phyloP scores from a whole-genome alignment of 2,113 vertebrate genomes.

The Aplodontia rufa region DNA sequence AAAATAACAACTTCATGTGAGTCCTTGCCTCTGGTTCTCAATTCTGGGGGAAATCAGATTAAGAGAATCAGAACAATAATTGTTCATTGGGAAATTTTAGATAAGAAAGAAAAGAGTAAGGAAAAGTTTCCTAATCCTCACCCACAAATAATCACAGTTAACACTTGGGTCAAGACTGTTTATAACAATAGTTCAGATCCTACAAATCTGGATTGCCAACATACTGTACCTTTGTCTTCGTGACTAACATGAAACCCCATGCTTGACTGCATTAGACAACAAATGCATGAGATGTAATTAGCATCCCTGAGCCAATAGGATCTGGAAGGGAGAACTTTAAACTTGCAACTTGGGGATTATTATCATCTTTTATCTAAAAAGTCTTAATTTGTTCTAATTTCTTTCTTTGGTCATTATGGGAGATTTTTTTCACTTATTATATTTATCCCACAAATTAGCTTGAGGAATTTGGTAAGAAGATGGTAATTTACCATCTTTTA shows the following conservation, averaged over 20 bases:
- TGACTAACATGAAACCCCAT: background rate
- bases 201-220: background rate
- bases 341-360: background rate
- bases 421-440: background rate
- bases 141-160: background rate
- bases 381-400: no score
- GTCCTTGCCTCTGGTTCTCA: background rate
- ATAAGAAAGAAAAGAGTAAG: background rate
- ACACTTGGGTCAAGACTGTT: background rate
- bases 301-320: background rate
- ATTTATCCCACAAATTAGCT: constrained; percentile 10
- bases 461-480: constrained; percentile 15
- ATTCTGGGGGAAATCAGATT: background rate
- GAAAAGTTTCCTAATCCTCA: background rate
- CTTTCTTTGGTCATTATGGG: background rate
- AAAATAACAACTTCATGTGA: background rate
- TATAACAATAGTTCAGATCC: background rate
- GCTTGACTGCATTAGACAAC: background rate
- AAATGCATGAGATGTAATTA: background rate
- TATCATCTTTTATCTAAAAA: background rate
- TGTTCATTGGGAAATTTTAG: background rate
- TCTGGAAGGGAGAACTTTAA: background rate
- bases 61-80: background rate
- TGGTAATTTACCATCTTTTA: background rate
- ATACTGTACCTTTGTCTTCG: background rate